phyloP scores from a whole-genome alignment of 2,113 vertebrate species.

The Philantomba maxwellii region DNA sequence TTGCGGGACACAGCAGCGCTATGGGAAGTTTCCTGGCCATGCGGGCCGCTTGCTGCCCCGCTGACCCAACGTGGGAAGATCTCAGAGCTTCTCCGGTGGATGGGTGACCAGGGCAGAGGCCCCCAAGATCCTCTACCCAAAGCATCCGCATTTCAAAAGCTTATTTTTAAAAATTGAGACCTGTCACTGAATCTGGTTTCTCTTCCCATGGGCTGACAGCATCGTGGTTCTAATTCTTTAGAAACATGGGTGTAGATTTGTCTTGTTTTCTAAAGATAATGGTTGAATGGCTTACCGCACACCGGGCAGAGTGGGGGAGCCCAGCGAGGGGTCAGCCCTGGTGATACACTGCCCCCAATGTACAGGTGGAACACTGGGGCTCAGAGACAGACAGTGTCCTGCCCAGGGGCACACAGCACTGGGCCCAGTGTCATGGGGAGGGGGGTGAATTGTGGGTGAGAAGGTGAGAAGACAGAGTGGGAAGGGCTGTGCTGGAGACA shows the following conservation, averaged over 20 bases:
- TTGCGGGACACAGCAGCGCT: accelerated
- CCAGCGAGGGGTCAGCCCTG: accelerated
- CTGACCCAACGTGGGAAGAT: accelerated
- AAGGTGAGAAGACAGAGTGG: neutral
- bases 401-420: neutral
- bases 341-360: too few relatives aligned
- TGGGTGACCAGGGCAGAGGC: neutral
- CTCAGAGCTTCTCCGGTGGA: accelerated
- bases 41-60: accelerated
- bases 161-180: neutral
- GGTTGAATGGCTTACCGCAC: accelerated
- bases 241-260: accelerated
- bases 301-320: neutral
- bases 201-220: neutral
- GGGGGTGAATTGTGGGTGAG: neutral
- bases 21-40: neutral
- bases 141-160: neutral
- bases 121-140: neutral
- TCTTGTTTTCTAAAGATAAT: neutral
- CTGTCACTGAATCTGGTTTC: too few relatives aligned
- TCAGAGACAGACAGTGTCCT: neutral
- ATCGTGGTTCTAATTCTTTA: neutral
- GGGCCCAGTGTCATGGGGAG: neutral
- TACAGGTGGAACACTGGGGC: neutral
- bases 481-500: neutral